phyloP scores from a whole-genome alignment of 2,888 invertebrate species.

The Drosophila nr. perissopoda region DNA sequence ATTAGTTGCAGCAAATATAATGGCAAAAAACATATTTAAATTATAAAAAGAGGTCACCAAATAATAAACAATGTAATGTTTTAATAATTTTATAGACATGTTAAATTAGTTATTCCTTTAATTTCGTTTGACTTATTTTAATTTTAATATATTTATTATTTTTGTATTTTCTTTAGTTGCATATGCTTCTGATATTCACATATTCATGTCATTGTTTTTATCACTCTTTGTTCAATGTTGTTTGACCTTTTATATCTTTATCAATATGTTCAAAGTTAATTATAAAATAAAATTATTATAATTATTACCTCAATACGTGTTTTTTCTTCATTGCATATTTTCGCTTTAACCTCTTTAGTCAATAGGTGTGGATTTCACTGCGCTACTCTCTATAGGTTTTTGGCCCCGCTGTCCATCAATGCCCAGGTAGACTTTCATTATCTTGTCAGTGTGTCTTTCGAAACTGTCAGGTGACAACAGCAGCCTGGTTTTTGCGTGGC shows the following conservation, averaged over 20 bases:
- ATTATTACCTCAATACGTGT: background rate
- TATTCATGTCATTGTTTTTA: background rate
- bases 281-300: background rate
- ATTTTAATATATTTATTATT: background rate
- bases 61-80: background rate
- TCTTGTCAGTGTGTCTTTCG: constrained; percentile 63
- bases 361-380: constrained; percentile 26
- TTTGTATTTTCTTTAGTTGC: background rate
- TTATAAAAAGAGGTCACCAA: background rate
- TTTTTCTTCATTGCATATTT: background rate
- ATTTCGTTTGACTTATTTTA: background rate
- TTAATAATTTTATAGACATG: too few relatives aligned
- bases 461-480: constrained; percentile 61
- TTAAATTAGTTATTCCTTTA: background rate
- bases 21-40: background rate
- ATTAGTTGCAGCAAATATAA: background rate
- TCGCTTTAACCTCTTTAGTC: background rate
- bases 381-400: constrained; percentile 5
- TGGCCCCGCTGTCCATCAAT: constrained; percentile 13
- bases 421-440: constrained; percentile 67
- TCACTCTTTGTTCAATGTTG: background rate
- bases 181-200: background rate
- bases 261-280: background rate
- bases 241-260: background rate
- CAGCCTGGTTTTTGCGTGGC: constrained; percentile 23